A percentile compares a stretch with the other conserved stretches of the same genome.
Evolutionary conservation across 2,797 vertebrate genomes (phyloP).

Genomic region (Pteronotus mesoamericanus): DNA sequence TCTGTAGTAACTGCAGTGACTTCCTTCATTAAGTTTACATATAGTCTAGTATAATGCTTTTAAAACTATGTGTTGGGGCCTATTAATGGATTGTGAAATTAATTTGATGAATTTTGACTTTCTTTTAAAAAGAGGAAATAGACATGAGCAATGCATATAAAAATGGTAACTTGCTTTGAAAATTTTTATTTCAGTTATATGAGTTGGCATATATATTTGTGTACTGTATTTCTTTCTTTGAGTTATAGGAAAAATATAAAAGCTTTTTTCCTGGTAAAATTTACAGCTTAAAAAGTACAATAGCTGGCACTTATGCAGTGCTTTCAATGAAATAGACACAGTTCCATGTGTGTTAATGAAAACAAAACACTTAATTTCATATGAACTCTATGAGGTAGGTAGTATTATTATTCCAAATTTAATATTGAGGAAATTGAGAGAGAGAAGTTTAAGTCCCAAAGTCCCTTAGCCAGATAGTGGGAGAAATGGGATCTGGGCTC

Average conservation of each 20-base stretch:
- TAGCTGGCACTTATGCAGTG: not conserved
- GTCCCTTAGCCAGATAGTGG: not conserved
- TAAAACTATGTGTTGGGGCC: not conserved
- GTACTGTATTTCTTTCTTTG: not conserved
- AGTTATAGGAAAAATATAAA: not conserved
- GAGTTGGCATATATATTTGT: not conserved
- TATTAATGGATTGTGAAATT: not conserved
- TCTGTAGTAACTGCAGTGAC: not conserved
- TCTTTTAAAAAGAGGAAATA: not conserved
- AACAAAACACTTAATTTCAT: not conserved
- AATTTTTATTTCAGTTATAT: conserved; percentile 5
- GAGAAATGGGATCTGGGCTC: not conserved
- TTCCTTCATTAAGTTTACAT: not conserved
- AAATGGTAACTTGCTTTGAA: not conserved
- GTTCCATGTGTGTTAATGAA: not conserved
- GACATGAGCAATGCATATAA: not conserved
- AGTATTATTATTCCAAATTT: not conserved
- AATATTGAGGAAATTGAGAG: not conserved
- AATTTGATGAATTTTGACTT: not conserved
- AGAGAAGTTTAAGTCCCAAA: not conserved
- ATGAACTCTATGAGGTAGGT: not conserved
- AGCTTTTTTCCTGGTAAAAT: not conserved
- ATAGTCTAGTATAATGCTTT: not conserved
- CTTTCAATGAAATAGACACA: not conserved
- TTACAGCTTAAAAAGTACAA: not conserved